These are phyloP conservation scores for Lomographa bimaculata DNA, from an alignment of 2,888 invertebrate genomes.

Conservation along the genomic window DNA sequence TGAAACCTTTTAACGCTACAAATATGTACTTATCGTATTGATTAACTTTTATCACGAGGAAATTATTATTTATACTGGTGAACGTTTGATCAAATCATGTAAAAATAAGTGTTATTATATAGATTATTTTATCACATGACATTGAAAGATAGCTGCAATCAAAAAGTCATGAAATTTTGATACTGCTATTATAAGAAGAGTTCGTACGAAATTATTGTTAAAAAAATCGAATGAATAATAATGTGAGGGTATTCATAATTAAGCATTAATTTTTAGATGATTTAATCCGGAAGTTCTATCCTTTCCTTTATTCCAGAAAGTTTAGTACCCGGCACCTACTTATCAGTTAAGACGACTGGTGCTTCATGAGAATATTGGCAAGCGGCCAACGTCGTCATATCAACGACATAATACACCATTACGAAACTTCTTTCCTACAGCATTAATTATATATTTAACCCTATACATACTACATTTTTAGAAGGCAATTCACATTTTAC, in stretches of 20 bases:
- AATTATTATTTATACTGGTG: slow-evolving; percentile 30
- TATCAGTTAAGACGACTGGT: slow-evolving; percentile 34
- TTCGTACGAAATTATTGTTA: too few species aligned
- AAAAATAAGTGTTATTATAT: slow-evolving; percentile 22
- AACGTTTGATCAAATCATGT: slow-evolving; percentile 26
- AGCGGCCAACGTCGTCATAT: slow-evolving; percentile 46
- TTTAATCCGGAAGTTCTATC: too few species aligned
- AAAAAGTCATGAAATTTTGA: slow-evolving; percentile 45
- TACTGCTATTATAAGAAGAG: too few species aligned
- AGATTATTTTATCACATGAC: slow-evolving; percentile 51
- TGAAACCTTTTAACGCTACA: too few species aligned
- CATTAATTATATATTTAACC: slow-evolving; percentile 12
- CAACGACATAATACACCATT: slow-evolving; percentile 40
- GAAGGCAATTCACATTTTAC: slow-evolving; percentile 4
- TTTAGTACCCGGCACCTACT: slow-evolving; percentile 21
- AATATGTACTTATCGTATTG: slow-evolving; percentile 7
- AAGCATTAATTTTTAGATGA: too few species aligned
- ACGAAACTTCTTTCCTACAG: slow-evolving; percentile 40
- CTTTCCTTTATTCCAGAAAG: too few species aligned
- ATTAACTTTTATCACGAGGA: slow-evolving; percentile 29
- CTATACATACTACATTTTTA: too few species aligned
- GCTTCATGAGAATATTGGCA: slow-evolving; percentile 49
- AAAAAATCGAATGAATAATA: too few species aligned
- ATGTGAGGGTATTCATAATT: too few species aligned
- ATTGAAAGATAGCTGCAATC: slow-evolving; percentile 61